Conservation (phyloP, 2,888 invertebrate genomes). For the Drosophila fungiperda region DNA sequence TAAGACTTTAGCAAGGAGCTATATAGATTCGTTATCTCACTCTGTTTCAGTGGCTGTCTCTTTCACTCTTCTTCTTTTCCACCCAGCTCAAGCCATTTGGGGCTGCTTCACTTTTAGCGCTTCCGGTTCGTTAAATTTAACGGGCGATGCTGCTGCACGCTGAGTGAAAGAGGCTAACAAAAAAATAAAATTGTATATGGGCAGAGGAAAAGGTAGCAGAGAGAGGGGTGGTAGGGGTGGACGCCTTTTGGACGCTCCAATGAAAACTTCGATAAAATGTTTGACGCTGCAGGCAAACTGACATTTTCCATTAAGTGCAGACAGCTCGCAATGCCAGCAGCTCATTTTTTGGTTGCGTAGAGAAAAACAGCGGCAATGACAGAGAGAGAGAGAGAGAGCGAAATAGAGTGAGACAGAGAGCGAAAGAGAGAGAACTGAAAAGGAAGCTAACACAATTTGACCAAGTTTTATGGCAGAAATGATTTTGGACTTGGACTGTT, state of each 20-base stretch:
- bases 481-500: slow-evolving; percentile 42
- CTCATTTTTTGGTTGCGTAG: slow-evolving; percentile 27
- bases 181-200: slow-evolving; percentile 18
- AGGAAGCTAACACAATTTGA: slow-evolving; percentile 35
- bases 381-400: not conserved
- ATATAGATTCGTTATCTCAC: not conserved
- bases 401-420: not conserved
- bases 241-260: slow-evolving; percentile 29
- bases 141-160: slow-evolving; percentile 30
- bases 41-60: not conserved
- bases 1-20: slow-evolving; percentile 23
- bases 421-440: not conserved
- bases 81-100: slow-evolving; percentile 40
- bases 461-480: slow-evolving; percentile 57
- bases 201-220: slow-evolving; percentile 38
- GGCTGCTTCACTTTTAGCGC: slow-evolving; percentile 63
- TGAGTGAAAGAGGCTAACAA: slow-evolving; percentile 11
- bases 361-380: not conserved
- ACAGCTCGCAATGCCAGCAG: slow-evolving; percentile 60
- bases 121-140: slow-evolving; percentile 80
- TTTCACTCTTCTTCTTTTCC: not conserved
- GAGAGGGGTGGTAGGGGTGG: not conserved
- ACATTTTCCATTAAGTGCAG: slow-evolving; percentile 82
- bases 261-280: slow-evolving; percentile 76
- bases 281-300: slow-evolving; percentile 75